Base-by-base conservation (phyloP, 2,113 vertebrate genomes). In the Lonchura striata region DNA sequence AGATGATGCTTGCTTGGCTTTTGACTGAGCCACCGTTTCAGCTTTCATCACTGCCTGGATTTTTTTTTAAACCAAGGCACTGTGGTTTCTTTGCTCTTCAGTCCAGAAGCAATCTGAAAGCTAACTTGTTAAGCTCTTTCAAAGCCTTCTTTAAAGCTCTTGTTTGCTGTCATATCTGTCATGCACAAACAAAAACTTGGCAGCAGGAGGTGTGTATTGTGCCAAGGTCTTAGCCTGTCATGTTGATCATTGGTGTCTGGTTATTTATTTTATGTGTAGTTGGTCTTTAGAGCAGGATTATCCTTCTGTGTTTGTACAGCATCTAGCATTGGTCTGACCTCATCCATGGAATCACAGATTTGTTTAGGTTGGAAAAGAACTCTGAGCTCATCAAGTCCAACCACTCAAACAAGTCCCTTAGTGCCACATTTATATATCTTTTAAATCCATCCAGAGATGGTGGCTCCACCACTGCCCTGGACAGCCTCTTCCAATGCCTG, bases 151-250 rank as follows among this genome's bases (percentile, higher is more conserved):
- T 88, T 81, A 90, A 92, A 93, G 24, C 59, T 90, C 15, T 4
- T 83, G 35, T 82, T 94, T 77, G 71, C 79, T 94, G 92, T 92
- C 79, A 24, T 92, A 88, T 91, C 87, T 92, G 92, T 92, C 85
- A 86, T 90, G 46, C 9, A 27, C 79, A 88, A 93, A 89, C 69
- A 84, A 90, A 87, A 90, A 82, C 70, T 93, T 96, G 95, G 96
- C 92, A 93, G 78, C 71, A 46, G 59, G n/a, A 63, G 64, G 28
- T 88, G 56, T 41, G 30, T 93, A 44, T 35, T 39, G 64, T 92
- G 92, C 95, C 92, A 92, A 81, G 86, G 88, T 93, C 68, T 95
- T 72, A 78, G 72, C 59, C 68, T 90, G 76, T 86, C 68, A 7
- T 64, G 64, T 77, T 88, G 71, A 92, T 95, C 18, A 13, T 47